These are phyloP conservation scores for Tragopan temminckii DNA, from an alignment of 2,797 vertebrate genomes.

Conservation along the genomic window DNA sequence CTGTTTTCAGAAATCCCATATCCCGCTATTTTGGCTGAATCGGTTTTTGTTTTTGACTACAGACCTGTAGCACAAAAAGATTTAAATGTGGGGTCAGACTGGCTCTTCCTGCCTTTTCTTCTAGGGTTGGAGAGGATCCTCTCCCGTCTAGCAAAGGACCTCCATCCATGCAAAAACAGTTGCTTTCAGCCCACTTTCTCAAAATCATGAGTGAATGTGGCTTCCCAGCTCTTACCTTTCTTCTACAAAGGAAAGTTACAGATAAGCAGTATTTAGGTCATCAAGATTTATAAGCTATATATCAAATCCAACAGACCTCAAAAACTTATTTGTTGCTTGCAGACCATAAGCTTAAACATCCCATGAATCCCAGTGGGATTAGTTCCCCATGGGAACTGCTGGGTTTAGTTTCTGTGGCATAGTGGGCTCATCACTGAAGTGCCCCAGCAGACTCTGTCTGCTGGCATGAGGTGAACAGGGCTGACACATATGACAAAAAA, in stretches of 20 bases:
- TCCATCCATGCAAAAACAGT: neutral
- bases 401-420: neutral
- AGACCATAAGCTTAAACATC: neutral
- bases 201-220: neutral
- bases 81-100: neutral
- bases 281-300: conserved; percentile 25
- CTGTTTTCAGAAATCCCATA: neutral
- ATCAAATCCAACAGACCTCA: conserved; percentile 22
- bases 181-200: neutral
- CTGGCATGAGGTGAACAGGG: rapidly evolving
- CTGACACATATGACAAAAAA: neutral
- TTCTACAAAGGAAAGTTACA: neutral
- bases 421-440: neutral
- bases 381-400: neutral
- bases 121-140: neutral
- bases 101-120: conserved; percentile 6
- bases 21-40: neutral
- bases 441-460: neutral
- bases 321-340: neutral
- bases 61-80: neutral
- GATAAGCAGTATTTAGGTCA: conserved; percentile 12
- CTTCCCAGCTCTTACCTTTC: neutral
- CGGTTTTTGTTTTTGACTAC: neutral
- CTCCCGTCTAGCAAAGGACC: neutral
- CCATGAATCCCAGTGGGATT: neutral